Conservation (phyloP, 1,140 invertebrate species). For the Drosophila auraria region DNA sequence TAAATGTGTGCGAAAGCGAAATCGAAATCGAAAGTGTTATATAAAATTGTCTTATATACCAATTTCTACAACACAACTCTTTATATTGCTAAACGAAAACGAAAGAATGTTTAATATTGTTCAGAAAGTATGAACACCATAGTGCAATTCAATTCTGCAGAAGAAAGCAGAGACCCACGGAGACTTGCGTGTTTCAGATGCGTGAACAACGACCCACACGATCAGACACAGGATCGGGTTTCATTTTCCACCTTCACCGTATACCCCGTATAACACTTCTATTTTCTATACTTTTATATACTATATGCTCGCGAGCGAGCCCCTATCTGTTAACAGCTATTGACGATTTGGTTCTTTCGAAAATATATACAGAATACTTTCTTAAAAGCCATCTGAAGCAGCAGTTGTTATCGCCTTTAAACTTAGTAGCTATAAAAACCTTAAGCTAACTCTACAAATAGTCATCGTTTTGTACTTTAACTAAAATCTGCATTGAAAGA, state of each 20-base stretch:
- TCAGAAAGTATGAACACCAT: constrained; percentile 43
- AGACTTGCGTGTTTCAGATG: constrained; percentile 27
- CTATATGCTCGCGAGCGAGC: constrained; percentile 11
- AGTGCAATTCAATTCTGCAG: constrained; percentile 36
- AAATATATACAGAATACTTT: constrained; percentile 4
- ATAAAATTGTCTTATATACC: constrained; percentile 49
- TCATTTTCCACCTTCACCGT: constrained; percentile 30
- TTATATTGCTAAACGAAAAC: constrained; percentile 53
- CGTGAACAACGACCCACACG: constrained; percentile 23
- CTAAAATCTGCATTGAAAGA: constrained; percentile 52
- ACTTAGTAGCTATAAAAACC: constrained; percentile 31
- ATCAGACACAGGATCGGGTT: constrained; percentile 44
- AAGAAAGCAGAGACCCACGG: constrained; percentile 8
- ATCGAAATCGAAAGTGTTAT: constrained; percentile 16
- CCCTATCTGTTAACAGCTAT: constrained; percentile 5
- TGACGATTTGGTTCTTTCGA: constrained; percentile 3
- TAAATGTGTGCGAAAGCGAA: constrained; percentile 58
- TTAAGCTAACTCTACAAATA: constrained; percentile 41
- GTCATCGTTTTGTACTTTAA: constrained; percentile 65
- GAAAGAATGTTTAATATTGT: constrained; percentile 40
- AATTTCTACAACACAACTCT: constrained; percentile 58
- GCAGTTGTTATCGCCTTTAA: constrained; percentile 34
- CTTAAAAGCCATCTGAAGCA: constrained; percentile 38
- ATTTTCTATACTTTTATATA: constrained; percentile 37
- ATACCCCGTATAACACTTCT: constrained; percentile 6